A percentile compares a stretch with the other conserved stretches of the same genome.
Evolutionary conservation across 2,113 vertebrate species (phyloP).

Genomic region (Raja brachyura): DNA sequence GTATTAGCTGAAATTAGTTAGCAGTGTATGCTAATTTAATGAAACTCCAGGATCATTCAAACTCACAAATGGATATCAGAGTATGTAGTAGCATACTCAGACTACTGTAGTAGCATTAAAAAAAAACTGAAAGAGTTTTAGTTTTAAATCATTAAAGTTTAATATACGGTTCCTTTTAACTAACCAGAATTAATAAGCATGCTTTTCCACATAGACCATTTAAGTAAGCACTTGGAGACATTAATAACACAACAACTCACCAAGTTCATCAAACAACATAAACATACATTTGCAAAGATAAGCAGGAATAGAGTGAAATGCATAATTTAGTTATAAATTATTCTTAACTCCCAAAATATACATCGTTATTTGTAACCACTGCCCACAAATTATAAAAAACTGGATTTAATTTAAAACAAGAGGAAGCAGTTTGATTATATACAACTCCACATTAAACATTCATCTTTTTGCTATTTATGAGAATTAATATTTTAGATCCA

Average conservation of each 20-base stretch:
- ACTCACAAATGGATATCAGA: neutral
- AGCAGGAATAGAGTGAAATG: neutral
- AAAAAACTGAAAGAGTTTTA: neutral
- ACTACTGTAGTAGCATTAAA: too few species aligned
- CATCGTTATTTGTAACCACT: slow-evolving; percentile 11
- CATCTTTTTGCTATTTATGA: neutral
- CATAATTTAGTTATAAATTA: slow-evolving; percentile 28
- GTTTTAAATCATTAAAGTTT: slow-evolving; percentile 10
- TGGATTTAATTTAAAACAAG: neutral
- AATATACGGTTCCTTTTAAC: neutral
- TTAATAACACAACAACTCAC: neutral
- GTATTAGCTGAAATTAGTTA: neutral
- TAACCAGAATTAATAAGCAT: neutral
- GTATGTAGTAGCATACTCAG: too few species aligned
- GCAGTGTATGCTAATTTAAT: neutral
- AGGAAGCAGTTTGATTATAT: slow-evolving; percentile 26
- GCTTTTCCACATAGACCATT: slow-evolving; percentile 19
- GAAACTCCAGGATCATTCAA: neutral
- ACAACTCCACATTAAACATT: slow-evolving; percentile 29
- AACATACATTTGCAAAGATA: slow-evolving; percentile 6
- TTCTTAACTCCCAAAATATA: slow-evolving; percentile 34
- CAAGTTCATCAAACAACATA: neutral
- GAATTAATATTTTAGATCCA: neutral
- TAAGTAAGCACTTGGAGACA: neutral
- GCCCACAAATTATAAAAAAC: neutral